Percentiles rank a stretch among this genome's conserved stretches.
Evolutionary conservation across 2,797 vertebrate genomes (phyloP).

Genomic region (Clarias platycephalus): DNA sequence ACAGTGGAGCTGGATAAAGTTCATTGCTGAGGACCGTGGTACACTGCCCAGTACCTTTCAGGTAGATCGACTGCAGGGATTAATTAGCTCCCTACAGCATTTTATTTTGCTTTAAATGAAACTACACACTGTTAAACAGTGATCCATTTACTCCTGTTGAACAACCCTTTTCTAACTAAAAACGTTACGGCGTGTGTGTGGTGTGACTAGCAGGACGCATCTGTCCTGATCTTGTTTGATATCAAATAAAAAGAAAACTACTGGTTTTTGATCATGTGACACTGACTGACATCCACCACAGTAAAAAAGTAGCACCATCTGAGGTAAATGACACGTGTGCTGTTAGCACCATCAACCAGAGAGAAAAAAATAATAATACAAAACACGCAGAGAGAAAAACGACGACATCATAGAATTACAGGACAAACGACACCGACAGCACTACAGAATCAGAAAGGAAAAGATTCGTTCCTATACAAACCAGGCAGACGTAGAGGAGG

Average conservation of each 20-base stretch:
- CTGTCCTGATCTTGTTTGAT: slow-evolving; percentile 37
- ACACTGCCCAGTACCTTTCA: slow-evolving; percentile 60
- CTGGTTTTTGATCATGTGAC: slow-evolving; percentile 47
- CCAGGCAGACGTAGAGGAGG: slow-evolving; percentile 24
- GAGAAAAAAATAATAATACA: slow-evolving; percentile 53
- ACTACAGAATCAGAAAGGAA: slow-evolving; percentile 52
- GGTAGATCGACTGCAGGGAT: slow-evolving; percentile 44
- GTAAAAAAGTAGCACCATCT: slow-evolving; percentile 83
- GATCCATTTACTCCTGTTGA: slow-evolving; percentile 42
- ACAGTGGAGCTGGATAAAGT: slow-evolving; percentile 46
- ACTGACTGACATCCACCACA: slow-evolving; percentile 61
- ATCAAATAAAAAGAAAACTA: slow-evolving; percentile 31
- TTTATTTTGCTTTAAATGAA: slow-evolving; percentile 22
- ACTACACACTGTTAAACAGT: slow-evolving; percentile 54
- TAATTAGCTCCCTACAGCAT: slow-evolving; percentile 55
- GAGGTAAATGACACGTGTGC: slow-evolving; percentile 80
- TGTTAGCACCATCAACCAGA: slow-evolving; percentile 81
- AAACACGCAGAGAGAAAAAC: slow-evolving; percentile 45
- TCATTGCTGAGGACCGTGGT: slow-evolving; percentile 67
- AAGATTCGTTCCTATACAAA: slow-evolving; percentile 12
- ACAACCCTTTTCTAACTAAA: background rate
- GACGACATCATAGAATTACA: slow-evolving; percentile 58
- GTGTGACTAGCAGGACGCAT: slow-evolving; percentile 6
- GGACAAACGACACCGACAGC: slow-evolving; percentile 65
- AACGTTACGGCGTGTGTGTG: slow-evolving; percentile 4